A percentile compares a stretch with the other conserved stretches of the same genome.
Evolutionary conservation across 1,140 invertebrate species (phyloP).

Genomic region (Drosophila yakuba): DNA sequence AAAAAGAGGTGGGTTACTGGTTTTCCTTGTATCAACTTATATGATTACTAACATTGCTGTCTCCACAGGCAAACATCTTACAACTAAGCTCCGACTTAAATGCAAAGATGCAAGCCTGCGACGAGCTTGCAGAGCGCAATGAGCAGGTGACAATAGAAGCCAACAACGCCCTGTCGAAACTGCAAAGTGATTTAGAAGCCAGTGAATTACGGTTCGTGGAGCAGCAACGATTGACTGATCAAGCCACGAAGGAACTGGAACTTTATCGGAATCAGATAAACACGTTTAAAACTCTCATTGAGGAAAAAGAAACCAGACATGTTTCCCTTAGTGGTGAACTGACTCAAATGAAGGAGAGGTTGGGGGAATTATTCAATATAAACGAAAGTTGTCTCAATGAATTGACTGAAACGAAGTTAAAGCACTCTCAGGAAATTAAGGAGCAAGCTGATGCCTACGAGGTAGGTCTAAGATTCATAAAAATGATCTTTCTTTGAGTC

Average conservation of each 20-base stretch:
- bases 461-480: not conserved
- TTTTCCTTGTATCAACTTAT: not conserved
- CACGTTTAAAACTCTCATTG: not conserved
- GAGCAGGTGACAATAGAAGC: not conserved
- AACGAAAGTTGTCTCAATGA: not conserved
- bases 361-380: not conserved
- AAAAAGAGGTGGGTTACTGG: not conserved
- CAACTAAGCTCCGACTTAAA: not conserved
- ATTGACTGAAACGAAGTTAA: not conserved
- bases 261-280: not conserved
- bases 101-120: not conserved
- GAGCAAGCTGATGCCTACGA: not conserved
- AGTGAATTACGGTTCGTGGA: not conserved
- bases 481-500: too few relatives aligned
- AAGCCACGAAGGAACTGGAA: not conserved
- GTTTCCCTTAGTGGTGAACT: not conserved
- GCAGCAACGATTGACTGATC: slow-evolving; percentile 3
- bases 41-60: not conserved
- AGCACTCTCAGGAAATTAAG: not conserved
- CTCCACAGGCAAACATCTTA: not conserved
- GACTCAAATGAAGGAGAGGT: not conserved
- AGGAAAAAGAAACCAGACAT: not conserved
- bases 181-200: not conserved
- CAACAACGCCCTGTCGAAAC: not conserved
- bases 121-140: not conserved